Evolutionary conservation across 2,888 invertebrate species (phyloP).

Genomic region (Congeria kusceri): DNA sequence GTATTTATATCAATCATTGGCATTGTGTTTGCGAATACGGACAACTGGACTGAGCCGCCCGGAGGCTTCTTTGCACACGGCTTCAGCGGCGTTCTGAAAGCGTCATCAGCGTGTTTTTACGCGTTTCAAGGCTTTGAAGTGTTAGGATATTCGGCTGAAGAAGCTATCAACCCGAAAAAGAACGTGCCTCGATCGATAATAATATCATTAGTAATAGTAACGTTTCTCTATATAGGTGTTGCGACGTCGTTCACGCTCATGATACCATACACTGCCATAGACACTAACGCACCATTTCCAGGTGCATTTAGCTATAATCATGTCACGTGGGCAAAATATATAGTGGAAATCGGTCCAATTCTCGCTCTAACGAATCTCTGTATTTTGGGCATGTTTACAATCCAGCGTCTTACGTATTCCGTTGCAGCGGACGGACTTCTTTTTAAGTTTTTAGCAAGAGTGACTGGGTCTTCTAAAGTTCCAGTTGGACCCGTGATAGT

Average conservation of each 20-base stretch:
- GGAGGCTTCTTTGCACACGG: conserved; percentile 82
- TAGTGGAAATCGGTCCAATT: conserved; percentile 79
- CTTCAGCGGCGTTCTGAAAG: conserved; percentile 82
- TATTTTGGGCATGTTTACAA: conserved; percentile 93
- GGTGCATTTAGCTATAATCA: conserved; percentile 77
- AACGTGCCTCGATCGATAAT: conserved; percentile 84
- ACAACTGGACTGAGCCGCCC: conserved; percentile 89
- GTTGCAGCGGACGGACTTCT: conserved; percentile 96
- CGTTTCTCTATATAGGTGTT: conserved; percentile 75
- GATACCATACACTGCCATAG: conserved; percentile 76
- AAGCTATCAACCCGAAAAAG: conserved; percentile 83
- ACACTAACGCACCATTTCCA: conserved; percentile 79
- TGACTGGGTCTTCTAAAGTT: conserved; percentile 91
- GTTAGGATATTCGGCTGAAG: conserved; percentile 85
- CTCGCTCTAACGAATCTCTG: conserved; percentile 79
- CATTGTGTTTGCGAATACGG: conserved; percentile 92
- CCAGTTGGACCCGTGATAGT: conserved; percentile 78
- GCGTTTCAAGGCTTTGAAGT: conserved; percentile 85
- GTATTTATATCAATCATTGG: conserved; percentile 88
- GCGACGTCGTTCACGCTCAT: conserved; percentile 74
- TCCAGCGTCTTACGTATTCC: conserved; percentile 94
- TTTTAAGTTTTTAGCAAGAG: conserved; percentile 89
- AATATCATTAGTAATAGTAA: conserved; percentile 73
- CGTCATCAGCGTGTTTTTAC: conserved; percentile 85
- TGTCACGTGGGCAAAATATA: conserved; percentile 76